Evolutionary conservation across 2,888 invertebrate species (phyloP).

Genomic region (Chrysolina haemoptera): DNA sequence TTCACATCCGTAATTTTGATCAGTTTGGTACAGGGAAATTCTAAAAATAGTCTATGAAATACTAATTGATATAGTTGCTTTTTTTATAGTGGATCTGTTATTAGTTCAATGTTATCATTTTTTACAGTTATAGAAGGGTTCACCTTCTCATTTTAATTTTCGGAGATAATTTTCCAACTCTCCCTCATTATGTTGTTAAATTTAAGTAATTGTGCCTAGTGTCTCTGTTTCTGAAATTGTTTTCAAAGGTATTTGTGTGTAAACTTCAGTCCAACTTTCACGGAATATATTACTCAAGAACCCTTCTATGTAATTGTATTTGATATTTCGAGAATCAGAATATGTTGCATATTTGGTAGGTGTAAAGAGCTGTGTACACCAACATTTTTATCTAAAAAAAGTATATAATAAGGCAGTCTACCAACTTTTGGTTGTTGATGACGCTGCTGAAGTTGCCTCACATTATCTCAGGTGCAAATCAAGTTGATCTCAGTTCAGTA

Average conservation of each 20-base stretch:
- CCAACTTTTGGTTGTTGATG: too few species aligned
- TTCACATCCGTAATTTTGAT: conserved; percentile 17
- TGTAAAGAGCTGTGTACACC: conserved; percentile 15
- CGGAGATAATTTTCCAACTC: conserved; percentile 23
- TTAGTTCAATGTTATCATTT: conserved; percentile 19
- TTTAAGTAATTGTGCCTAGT: conserved; percentile 20
- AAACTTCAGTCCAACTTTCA: conserved; percentile 21
- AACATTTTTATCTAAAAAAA: conserved; percentile 20
- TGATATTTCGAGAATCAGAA: conserved; percentile 9
- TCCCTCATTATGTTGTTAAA: conserved; percentile 6
- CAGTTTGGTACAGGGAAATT: conserved; percentile 16
- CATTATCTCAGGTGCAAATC: too few species aligned
- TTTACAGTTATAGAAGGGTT: conserved; percentile 25
- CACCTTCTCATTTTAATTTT: conserved; percentile 17
- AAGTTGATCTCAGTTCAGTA: too few species aligned
- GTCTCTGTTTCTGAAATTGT: conserved; percentile 10
- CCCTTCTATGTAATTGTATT: conserved; percentile 9
- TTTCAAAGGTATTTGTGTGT: conserved; percentile 15
- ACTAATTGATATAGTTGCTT: conserved; percentile 16
- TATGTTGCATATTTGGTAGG: conserved; percentile 17
- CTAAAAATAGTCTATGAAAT: conserved; percentile 11
- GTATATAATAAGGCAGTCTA: too few species aligned
- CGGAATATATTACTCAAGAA: conserved; percentile 12
- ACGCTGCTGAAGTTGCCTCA: too few species aligned
- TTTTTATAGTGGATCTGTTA: conserved; percentile 19